Percentiles rank a stretch among this genome's conserved stretches.
Evolutionary conservation across 2,797 vertebrate genomes (phyloP).

Genomic region (Hirundo rustica): DNA sequence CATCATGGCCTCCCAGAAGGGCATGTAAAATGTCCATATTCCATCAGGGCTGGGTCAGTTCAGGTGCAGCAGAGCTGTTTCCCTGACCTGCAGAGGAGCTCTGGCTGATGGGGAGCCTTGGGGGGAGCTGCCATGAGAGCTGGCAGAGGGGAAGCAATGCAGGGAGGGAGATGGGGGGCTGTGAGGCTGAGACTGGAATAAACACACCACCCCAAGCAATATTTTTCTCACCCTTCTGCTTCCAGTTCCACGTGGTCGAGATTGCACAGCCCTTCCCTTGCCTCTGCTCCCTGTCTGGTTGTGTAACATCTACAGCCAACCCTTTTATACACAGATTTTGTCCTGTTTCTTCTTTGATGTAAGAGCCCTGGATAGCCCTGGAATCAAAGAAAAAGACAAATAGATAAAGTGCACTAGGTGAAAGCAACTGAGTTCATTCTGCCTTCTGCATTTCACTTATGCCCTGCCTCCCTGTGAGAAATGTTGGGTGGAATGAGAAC

Average conservation of each 20-base stretch:
- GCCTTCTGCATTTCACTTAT: background rate
- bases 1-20: background rate
- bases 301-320: background rate
- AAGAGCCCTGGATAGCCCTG: background rate
- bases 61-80: background rate
- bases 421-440: background rate
- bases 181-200: background rate
- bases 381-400: background rate
- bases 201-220: background rate
- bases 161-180: background rate
- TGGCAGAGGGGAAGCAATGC: background rate
- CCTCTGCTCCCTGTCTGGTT: background rate
- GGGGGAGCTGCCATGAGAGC: background rate
- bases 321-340: background rate
- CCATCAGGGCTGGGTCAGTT: background rate
- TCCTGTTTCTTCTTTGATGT: background rate
- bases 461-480: background rate
- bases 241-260: rapidly evolving
- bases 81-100: background rate
- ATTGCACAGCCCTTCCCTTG: background rate
- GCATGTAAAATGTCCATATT: rapidly evolving
- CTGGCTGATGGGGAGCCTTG: background rate
- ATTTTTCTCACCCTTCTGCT: background rate
- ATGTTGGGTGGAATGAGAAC: background rate
- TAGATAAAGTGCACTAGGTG: background rate